Evolutionary conservation across 2,888 invertebrate genomes (phyloP), one percentile per base, ranked within the genome.

Genomic region (Drosophila histrio): DNA sequence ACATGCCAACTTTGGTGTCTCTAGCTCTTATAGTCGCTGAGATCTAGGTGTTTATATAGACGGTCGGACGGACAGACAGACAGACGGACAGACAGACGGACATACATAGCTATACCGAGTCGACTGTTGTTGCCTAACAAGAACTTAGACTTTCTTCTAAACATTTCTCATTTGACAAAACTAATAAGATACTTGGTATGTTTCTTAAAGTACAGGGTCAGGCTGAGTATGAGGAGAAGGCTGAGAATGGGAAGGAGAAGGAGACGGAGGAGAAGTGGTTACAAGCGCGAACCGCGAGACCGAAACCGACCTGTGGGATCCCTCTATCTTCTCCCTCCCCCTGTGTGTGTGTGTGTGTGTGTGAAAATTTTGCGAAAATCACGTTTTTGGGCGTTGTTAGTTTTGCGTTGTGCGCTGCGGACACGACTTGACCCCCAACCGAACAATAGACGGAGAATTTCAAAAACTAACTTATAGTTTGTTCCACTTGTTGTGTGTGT

Each of bases 301-400:
- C 58, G 34, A 64, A 66, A 54, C 49, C 75, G 71, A 73, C 70
- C 73, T 73, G 65, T 75, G 71, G 70, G 71, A 75, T 57, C 43
- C 21, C 19, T 19, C 17, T 21, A 9, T 13, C 24, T 8, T 30
- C 21, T 38, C 11, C 6, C 8, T 17, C 46, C 22, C 15, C 2
- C 9, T 28, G 8, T 17, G 9, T 15, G 4, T 24, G 11, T 17
- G 7, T 46, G 13, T 38, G 41, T 59, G 60, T 68, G 56, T 46
- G 56, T 53, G 57, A 84, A 79, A 67, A 78, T 83, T 78, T 76
- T 62, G 82, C 65, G 78, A 87, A 83, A 83, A 83, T 87, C 82
- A 83, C 82, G 82, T 83, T 83, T 83, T 76, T 67, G 78, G 78
- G 82, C 85, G 82, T 85, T 87, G 79, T 85, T 83, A 76, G 79